A percentile compares a stretch with the other conserved stretches of the same genome.
phyloP scores from a whole-genome alignment of 2,888 invertebrate genomes.

The Agrenia bidenticulata region DNA sequence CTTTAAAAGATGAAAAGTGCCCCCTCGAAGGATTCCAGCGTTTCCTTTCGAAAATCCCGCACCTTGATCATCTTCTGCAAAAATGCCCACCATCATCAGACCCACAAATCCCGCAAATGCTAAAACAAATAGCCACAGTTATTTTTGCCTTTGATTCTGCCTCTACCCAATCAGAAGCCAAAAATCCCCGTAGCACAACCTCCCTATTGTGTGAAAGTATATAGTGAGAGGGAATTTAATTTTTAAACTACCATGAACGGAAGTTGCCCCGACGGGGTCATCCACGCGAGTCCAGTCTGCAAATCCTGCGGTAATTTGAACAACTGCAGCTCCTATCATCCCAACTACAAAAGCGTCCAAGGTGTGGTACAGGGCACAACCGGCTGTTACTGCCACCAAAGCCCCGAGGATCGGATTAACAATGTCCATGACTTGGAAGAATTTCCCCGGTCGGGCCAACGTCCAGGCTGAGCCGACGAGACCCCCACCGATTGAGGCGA shows the following conservation, averaged over 20 bases:
- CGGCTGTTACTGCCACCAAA: constrained; percentile 55
- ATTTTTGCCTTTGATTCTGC: constrained; percentile 49
- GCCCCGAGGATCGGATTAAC: constrained; percentile 59
- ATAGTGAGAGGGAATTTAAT: neutral
- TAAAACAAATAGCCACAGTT: constrained; percentile 37
- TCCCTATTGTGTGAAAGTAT: neutral
- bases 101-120: constrained; percentile 56
- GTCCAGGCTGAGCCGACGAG: constrained; percentile 54
- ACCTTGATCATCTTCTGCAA: constrained; percentile 56
- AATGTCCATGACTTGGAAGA: constrained; percentile 55
- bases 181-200: no score
- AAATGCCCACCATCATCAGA: constrained; percentile 58
- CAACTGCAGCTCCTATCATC: constrained; percentile 55
- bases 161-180: no score
- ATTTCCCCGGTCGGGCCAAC: constrained; percentile 54
- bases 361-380: constrained; percentile 56
- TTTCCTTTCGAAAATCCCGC: constrained; percentile 56
- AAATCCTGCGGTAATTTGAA: constrained; percentile 54
- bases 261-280: constrained; percentile 59
- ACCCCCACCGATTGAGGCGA: constrained; percentile 58
- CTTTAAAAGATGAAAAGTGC: constrained; percentile 57
- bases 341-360: constrained; percentile 58
- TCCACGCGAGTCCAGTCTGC: constrained; percentile 56
- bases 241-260: constrained; percentile 55
- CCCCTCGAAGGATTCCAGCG: constrained; percentile 57